Evolutionary conservation across 2,888 invertebrate genomes (phyloP).

Genomic region (Euspilapteryx auroguttella): DNA sequence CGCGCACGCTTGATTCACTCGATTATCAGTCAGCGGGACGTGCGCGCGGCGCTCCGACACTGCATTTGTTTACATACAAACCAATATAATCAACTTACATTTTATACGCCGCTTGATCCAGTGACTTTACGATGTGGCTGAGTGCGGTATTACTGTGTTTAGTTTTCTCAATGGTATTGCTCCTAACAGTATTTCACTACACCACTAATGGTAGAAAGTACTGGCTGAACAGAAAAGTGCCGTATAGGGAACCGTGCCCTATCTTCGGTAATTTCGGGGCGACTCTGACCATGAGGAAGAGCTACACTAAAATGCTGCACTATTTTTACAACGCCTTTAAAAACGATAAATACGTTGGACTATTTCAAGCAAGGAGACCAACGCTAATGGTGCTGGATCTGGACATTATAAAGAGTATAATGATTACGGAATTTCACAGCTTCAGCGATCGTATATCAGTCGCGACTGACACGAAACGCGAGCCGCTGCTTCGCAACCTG

Average conservation of each 20-base stretch:
- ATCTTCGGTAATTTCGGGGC: constrained; percentile 54
- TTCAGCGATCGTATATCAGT: constrained; percentile 45
- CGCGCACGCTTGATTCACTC: no score
- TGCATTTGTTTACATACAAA: no score
- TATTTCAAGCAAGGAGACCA: constrained; percentile 48
- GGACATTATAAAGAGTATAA: constrained; percentile 33
- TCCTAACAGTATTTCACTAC: constrained; percentile 36
- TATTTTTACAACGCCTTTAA: constrained; percentile 33
- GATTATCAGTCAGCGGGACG: no score
- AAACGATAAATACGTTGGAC: constrained; percentile 34
- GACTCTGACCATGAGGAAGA: constrained; percentile 33
- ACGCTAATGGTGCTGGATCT: constrained; percentile 40
- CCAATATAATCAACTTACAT: no score
- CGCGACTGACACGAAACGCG: constrained; percentile 39
- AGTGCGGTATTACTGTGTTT: constrained; percentile 23
- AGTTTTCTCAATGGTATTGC: constrained; percentile 19
- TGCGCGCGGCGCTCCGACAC: no score
- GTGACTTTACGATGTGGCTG: no score
- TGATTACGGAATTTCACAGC: constrained; percentile 31
- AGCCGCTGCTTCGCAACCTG: constrained; percentile 42
- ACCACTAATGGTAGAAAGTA: constrained; percentile 39
- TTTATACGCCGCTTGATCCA: no score
- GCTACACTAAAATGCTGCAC: constrained; percentile 38
- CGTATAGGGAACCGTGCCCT: constrained; percentile 47
- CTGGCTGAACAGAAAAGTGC: constrained; percentile 37